These are phyloP conservation scores for Hemiscyllium ocellatum DNA, from an alignment of 2,113 vertebrate genomes.

Conservation along the genomic window DNA sequence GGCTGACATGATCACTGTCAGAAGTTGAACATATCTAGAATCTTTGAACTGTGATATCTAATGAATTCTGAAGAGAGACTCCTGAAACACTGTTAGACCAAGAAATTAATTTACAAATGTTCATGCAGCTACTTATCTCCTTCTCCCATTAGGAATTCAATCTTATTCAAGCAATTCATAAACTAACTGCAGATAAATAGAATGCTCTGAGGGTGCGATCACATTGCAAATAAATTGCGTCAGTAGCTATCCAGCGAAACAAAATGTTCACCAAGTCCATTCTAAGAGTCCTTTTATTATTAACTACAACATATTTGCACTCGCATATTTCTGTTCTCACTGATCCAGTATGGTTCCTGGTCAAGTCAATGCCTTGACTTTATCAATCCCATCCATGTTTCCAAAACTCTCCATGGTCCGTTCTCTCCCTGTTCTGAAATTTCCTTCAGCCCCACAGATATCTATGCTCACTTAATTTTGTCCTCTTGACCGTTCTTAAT, in stretches of 20 bases:
- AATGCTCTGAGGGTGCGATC: neutral
- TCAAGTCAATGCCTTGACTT: neutral
- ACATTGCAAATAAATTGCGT: neutral
- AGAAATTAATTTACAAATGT: neutral
- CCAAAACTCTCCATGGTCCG: neutral
- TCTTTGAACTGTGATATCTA: neutral
- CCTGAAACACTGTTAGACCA: neutral
- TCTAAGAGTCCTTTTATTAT: neutral
- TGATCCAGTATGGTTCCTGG: neutral
- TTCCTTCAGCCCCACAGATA: neutral
- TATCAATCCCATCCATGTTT: neutral
- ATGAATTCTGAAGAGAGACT: neutral
- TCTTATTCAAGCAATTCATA: neutral
- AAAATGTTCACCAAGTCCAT: neutral
- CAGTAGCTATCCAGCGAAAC: neutral
- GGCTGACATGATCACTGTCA: neutral
- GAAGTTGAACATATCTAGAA: neutral
- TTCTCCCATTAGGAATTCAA: neutral
- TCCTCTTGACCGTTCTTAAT: too few relatives aligned
- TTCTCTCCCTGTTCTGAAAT: neutral
- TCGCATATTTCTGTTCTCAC: neutral
- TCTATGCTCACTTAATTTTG: too few relatives aligned
- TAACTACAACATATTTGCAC: neutral
- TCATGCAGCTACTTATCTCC: neutral
- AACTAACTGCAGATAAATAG: neutral